These are phyloP conservation scores for Myiagra hebetior DNA, from an alignment of 2,113 vertebrate species.

Conservation along the genomic window DNA sequence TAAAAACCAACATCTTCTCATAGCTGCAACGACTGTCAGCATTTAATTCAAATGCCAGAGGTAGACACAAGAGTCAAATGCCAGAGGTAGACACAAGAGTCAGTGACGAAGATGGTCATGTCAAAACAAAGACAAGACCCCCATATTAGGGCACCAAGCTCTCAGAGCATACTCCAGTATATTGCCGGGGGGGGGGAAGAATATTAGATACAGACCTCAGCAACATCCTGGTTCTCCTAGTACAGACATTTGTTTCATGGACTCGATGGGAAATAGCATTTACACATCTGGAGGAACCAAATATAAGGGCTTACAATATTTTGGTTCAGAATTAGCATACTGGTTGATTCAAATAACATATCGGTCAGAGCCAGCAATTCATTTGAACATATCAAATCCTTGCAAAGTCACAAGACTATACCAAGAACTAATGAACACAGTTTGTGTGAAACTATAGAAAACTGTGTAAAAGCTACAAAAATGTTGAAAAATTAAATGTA, in stretches of 20 bases:
- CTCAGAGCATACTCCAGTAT: fast-evolving
- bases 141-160: background rate
- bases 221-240: background rate
- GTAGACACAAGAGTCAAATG: background rate
- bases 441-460: background rate
- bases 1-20: too few species aligned
- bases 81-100: background rate
- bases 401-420: background rate
- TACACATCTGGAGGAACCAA: background rate
- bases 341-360: background rate
- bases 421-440: background rate
- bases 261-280: background rate
- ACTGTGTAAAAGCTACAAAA: background rate
- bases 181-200: background rate
- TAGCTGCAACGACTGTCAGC: background rate
- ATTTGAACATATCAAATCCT: background rate
- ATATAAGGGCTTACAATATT: background rate
- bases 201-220: background rate
- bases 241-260: background rate
- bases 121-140: background rate
- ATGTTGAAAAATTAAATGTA: background rate
- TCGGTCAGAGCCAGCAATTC: background rate
- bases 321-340: background rate
- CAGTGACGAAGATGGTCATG: background rate
- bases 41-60: background rate